These are phyloP conservation scores for Plodia interpunctella DNA, from an alignment of 1,140 invertebrate species.

Conservation along the genomic window DNA sequence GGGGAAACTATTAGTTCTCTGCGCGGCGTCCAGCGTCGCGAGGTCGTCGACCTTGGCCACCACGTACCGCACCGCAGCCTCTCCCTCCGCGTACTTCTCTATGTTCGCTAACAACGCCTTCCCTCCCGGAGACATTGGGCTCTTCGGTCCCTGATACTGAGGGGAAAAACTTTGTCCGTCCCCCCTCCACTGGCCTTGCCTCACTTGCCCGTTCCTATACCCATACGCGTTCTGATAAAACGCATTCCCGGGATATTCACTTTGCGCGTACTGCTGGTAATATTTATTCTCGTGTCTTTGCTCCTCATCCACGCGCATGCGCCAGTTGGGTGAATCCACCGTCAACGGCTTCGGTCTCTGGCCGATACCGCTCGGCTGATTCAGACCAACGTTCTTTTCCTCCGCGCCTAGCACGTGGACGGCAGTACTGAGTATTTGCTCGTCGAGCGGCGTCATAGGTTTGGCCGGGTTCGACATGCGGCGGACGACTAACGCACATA, in stretches of 20 bases:
- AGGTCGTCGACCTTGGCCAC: slow-evolving; percentile 59
- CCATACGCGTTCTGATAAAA: slow-evolving; percentile 43
- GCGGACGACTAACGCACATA: slow-evolving; percentile 85
- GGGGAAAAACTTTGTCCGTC: slow-evolving; percentile 22
- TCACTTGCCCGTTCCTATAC: slow-evolving; percentile 38
- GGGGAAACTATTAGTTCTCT: slow-evolving; percentile 50
- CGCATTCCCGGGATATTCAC: slow-evolving; percentile 32
- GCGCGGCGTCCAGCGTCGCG: slow-evolving; percentile 56
- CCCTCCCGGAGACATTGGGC: slow-evolving; percentile 55
- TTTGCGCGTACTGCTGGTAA: slow-evolving; percentile 39
- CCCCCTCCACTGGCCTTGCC: slow-evolving; percentile 34
- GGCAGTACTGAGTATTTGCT: slow-evolving; percentile 83
- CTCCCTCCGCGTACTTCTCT: slow-evolving; percentile 53
- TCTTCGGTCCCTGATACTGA: slow-evolving; percentile 38
- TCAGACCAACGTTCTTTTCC: slow-evolving; percentile 83
- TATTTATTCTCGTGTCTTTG: slow-evolving; percentile 38
- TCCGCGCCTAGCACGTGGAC: slow-evolving; percentile 84
- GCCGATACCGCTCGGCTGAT: slow-evolving; percentile 86
- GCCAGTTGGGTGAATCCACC: slow-evolving; percentile 66
- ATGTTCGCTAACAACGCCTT: slow-evolving; percentile 61
- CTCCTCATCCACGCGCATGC: slow-evolving; percentile 37
- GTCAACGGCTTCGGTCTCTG: slow-evolving; percentile 84
- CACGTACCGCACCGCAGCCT: slow-evolving; percentile 55
- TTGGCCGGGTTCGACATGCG: slow-evolving; percentile 85
- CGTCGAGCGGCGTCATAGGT: slow-evolving; percentile 81